Evolutionary conservation across 2,113 vertebrate species (phyloP).

Genomic region (Phaethon lepturus): DNA sequence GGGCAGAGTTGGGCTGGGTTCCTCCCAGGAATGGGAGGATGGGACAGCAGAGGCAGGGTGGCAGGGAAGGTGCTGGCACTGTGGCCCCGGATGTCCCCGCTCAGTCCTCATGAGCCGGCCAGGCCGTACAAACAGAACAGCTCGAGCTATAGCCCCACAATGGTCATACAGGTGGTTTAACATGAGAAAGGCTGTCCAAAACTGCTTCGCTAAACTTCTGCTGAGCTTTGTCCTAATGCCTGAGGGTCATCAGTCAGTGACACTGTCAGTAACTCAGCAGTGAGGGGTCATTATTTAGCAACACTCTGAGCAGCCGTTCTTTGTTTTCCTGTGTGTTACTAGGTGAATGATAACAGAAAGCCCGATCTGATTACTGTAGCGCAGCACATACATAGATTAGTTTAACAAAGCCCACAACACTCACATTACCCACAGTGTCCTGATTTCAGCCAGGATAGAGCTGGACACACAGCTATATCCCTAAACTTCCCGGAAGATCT

Average conservation of each 20-base stretch:
- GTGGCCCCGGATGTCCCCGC: neutral
- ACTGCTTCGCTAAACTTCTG: neutral
- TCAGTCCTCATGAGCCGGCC: neutral
- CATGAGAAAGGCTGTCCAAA: neutral
- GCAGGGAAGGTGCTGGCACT: neutral
- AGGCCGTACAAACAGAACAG: rapidly evolving
- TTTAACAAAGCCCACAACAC: neutral
- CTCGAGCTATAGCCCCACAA: neutral
- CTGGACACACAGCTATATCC: neutral
- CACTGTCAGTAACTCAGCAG: neutral
- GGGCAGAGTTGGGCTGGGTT: neutral
- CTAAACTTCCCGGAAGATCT: neutral
- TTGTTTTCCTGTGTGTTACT: neutral
- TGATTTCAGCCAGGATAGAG: no score
- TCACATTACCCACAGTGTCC: neutral
- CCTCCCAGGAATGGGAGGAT: neutral
- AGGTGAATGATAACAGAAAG: neutral
- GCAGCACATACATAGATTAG: neutral
- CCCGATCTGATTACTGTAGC: neutral
- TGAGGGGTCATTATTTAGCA: neutral
- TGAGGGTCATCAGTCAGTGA: neutral
- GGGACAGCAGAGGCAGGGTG: neutral
- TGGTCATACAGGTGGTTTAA: neutral
- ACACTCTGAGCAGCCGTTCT: neutral
- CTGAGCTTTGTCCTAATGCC: neutral